Evolutionary conservation across 2,797 vertebrate genomes (phyloP), one percentile per base, ranked within the genome.

Genomic region (Artibeus lituratus): DNA sequence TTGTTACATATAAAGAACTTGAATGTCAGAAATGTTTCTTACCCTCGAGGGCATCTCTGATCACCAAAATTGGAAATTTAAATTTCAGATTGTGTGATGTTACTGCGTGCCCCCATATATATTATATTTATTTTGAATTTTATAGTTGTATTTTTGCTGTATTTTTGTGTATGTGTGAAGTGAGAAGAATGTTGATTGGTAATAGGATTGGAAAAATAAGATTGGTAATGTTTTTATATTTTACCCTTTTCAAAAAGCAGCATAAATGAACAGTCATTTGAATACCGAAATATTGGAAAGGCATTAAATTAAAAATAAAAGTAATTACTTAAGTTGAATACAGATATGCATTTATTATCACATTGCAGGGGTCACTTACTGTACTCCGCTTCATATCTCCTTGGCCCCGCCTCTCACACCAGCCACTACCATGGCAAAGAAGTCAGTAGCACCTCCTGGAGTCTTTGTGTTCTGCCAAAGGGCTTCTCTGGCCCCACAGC

Each of bases 371-470:
- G 32, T 37, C 2, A 3, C 10, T 44, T 86, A 0, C 12, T 29
- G 3, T 2, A 29, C 10, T 11, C 3, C 10, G 16, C 4, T 42
- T 47, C 7, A 2, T 55, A 1, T 16, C 10, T 62, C 22, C n/a
- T 16, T 5, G 37, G 2, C 16, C 5, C 5, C 21, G 0, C 3
- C n/a, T 59, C 19, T 81, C n/a, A 47, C 29, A 47, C 3, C 49
- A 70, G 21, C 39, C 44, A 19, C 19, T 29, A 1, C 32, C 24
- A 0, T 51, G 39, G 42, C 3, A 14, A 5, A 35, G 26, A 87
- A 55, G 15, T 19, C 3, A 22, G 2, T 0, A 18, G 1, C 2
- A 37, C 1, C 2, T 70, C 1, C 37, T 9, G 1, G 12, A 0
- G 0, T 42, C 39, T 69, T 74, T 8, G 21, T 14, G 12, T 83